Percentiles rank a stretch among this genome's conserved stretches.
phyloP scores from a whole-genome alignment of 1,140 invertebrate genomes.

The Goniozus legneri region DNA sequence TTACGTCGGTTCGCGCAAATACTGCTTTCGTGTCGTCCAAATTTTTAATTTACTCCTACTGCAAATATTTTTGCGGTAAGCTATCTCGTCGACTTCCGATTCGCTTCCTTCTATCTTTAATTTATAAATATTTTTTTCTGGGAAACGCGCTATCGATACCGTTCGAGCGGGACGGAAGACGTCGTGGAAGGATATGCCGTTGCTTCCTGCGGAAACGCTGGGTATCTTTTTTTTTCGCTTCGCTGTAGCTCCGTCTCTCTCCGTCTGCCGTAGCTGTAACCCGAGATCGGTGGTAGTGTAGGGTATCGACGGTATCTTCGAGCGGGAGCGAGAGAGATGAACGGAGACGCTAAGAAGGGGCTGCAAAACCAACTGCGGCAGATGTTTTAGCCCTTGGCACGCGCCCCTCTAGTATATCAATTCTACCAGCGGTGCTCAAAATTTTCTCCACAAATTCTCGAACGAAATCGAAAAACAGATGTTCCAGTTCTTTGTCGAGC shows the following conservation, averaged over 20 bases:
- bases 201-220: constrained; percentile 50
- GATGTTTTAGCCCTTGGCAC: constrained; percentile 47
- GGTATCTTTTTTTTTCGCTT: constrained; percentile 21
- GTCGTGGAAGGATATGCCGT: constrained; percentile 23
- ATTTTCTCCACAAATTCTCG: constrained; percentile 17
- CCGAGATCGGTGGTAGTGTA: not conserved
- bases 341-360: too few relatives aligned
- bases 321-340: too few relatives aligned
- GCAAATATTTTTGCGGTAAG: too few relatives aligned
- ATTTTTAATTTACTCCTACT: too few relatives aligned
- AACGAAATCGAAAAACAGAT: not conserved
- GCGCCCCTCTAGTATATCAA: constrained; percentile 32
- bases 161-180: constrained; percentile 9
- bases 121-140: too few relatives aligned
- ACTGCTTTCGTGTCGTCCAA: too few relatives aligned
- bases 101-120: too few relatives aligned
- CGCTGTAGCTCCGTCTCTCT: not conserved
- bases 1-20: too few relatives aligned
- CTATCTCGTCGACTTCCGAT: too few relatives aligned
- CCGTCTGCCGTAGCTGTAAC: constrained; percentile 17
- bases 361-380: constrained; percentile 43
- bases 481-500: not conserved
- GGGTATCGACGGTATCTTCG: too few relatives aligned
- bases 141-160: not conserved
- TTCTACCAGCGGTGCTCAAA: constrained; percentile 21